Evolutionary conservation across 2,797 vertebrate species (phyloP).

Genomic region (Ateles fusciceps): DNA sequence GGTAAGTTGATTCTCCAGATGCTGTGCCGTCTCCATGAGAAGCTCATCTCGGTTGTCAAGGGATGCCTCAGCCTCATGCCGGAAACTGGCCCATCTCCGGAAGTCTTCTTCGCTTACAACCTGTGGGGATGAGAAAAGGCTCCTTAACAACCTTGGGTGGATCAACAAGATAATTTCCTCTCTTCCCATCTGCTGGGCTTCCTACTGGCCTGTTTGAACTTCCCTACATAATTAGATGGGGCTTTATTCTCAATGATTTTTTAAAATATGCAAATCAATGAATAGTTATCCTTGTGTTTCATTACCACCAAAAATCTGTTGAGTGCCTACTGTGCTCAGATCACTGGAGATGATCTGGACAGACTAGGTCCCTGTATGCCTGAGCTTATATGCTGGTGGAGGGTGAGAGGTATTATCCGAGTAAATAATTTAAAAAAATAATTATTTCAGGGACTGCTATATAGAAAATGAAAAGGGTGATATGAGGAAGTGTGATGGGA

Average conservation of each 20-base stretch:
- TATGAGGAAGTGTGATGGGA: background rate
- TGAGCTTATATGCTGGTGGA: background rate
- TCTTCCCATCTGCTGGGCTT: background rate
- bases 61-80: conserved; percentile 89
- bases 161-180: background rate
- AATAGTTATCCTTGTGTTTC: background rate
- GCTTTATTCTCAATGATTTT: background rate
- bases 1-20: conserved; percentile 92
- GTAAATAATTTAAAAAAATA: background rate
- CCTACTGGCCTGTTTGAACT: background rate
- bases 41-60: conserved; percentile 92
- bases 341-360: background rate
- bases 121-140: conserved; percentile 76
- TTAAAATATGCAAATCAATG: background rate
- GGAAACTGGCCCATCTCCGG: conserved; percentile 88
- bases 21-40: conserved; percentile 88
- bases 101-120: conserved; percentile 90
- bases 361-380: background rate
- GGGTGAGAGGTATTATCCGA: background rate
- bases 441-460: too few relatives aligned
- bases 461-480: too few relatives aligned
- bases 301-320: background rate
- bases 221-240: background rate
- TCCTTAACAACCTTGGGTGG: background rate
- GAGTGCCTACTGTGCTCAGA: background rate